A percentile compares a stretch with the other conserved stretches of the same genome.
phyloP scores from a whole-genome alignment of 1,140 invertebrate genomes.

The Anadara kagoshimensis region DNA sequence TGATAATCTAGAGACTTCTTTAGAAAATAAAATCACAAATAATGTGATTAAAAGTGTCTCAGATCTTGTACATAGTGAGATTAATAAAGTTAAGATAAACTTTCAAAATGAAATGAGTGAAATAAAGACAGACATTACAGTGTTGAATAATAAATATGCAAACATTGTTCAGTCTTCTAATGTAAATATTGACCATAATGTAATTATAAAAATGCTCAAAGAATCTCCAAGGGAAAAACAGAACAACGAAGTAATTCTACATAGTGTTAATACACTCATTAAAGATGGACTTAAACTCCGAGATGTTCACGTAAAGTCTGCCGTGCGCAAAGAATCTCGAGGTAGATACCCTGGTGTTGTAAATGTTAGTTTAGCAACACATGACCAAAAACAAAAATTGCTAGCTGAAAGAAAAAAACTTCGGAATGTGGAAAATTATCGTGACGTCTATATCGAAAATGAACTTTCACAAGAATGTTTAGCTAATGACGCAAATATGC shows the following conservation, averaged over 20 bases:
- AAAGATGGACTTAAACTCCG: constrained; percentile 3
- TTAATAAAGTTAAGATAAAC: too few species aligned
- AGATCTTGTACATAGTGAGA: too few species aligned
- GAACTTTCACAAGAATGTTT: not conserved
- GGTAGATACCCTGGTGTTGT: constrained; percentile 7
- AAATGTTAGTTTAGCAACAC: constrained; percentile 1
- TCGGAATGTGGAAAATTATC: not conserved
- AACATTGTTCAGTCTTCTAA: too few species aligned
- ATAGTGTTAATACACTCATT: constrained; percentile 2
- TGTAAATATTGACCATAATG: not conserved
- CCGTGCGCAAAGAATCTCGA: constrained; percentile 3
- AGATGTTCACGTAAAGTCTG: not conserved
- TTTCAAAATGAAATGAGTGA: too few species aligned
- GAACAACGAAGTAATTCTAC: not conserved
- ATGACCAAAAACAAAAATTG: constrained; percentile 7
- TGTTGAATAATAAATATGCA: too few species aligned
- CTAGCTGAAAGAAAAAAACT: constrained; percentile 12
- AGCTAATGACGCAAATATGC: not conserved
- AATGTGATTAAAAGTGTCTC: too few species aligned
- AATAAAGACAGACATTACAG: too few species aligned
- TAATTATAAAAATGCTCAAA: not conserved
- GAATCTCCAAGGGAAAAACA: not conserved
- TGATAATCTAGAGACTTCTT: too few species aligned
- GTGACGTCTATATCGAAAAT: constrained; percentile 14
- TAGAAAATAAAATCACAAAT: too few species aligned